phyloP scores from a whole-genome alignment of 2,888 invertebrate species.

The Synergus umbraculus region DNA sequence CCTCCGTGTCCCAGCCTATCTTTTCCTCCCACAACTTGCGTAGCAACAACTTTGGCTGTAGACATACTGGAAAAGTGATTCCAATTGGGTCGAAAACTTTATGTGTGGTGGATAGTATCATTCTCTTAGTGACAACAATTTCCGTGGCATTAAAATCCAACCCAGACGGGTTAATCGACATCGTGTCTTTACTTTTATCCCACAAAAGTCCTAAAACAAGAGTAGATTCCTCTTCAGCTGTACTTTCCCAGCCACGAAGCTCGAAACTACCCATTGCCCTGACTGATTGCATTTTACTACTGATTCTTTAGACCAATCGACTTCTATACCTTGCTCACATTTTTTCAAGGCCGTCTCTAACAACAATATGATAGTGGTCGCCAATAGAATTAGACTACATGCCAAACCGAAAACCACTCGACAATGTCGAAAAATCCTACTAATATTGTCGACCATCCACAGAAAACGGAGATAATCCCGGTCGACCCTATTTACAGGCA shows the following conservation, averaged over 20 bases:
- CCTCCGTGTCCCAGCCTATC: constrained; percentile 49
- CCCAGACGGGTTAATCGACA: constrained; percentile 1
- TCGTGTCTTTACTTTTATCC: constrained; percentile 16
- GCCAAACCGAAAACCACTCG: background rate
- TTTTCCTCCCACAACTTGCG: constrained; percentile 47
- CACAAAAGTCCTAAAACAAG: background rate
- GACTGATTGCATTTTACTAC: background rate
- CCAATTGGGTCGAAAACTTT: constrained; percentile 51
- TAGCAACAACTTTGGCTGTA: constrained; percentile 51
- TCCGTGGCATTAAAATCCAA: no score
- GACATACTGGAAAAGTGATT: constrained; percentile 45
- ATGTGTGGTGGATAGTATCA: constrained; percentile 42
- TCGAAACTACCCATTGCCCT: background rate
- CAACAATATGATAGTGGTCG: background rate
- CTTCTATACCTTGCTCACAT: background rate
- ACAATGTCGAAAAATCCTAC: background rate
- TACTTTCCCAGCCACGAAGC: background rate
- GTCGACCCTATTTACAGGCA: constrained; percentile 39
- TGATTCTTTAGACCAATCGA: background rate
- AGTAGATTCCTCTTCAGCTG: background rate
- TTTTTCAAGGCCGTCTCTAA: background rate
- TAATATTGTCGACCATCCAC: background rate
- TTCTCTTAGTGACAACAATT: no score
- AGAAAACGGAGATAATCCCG: background rate
- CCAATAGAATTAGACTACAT: background rate